Evolutionary conservation across 2,888 invertebrate genomes (phyloP), one percentile per base, ranked within the genome.

Genomic region (Argyresthia albistria): DNA sequence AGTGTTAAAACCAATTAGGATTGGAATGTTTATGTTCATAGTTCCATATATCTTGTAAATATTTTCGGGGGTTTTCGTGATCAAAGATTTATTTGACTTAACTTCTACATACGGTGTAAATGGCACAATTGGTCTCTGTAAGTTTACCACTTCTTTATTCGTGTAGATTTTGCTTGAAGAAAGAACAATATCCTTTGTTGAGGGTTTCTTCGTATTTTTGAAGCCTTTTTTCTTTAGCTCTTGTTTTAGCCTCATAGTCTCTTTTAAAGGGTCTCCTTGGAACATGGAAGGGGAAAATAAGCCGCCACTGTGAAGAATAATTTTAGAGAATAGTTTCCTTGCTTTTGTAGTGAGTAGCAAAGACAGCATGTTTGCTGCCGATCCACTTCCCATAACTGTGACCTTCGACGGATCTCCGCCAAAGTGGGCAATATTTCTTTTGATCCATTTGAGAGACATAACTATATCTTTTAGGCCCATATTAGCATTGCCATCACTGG

Each of bases 391-490:
- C 79, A 84, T 82, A 0, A 86, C 58, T 4, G 79, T 81, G 43
- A 88, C 68, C 54, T 70, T 70, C 1, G 69, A 67, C 57, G 64
- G 76, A 57, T 86, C 72, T 0, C 88, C 88, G 14, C 76, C 76
- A 55, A 88, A 84, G 37, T 64, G 37, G 42, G 65, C 60, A 16
- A 83, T 70, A 60, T 87, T 83, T 48, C 54, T 69, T 55, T 67
- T 69, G 3, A 87, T 70, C 86, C 86, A 88, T 64, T 79, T 80
- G n/a, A 88, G 65, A 10, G 79, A 80, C 62, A 76, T 64, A 0
- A 78, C 67, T 43, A 87, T 81, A 60, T 88, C 88, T 64, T 81
- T 87, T 11, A 88, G 63, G 1, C 88, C 88, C 86, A 87, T 83
- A 56, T 88, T 88, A 0, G 67, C 71, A 58, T 81, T 59, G 9